A percentile compares a stretch with the other conserved stretches of the same genome.
These are phyloP conservation scores for Scalopus aquaticus DNA, from an alignment of 2,113 vertebrate species.

Conservation along the genomic window DNA sequence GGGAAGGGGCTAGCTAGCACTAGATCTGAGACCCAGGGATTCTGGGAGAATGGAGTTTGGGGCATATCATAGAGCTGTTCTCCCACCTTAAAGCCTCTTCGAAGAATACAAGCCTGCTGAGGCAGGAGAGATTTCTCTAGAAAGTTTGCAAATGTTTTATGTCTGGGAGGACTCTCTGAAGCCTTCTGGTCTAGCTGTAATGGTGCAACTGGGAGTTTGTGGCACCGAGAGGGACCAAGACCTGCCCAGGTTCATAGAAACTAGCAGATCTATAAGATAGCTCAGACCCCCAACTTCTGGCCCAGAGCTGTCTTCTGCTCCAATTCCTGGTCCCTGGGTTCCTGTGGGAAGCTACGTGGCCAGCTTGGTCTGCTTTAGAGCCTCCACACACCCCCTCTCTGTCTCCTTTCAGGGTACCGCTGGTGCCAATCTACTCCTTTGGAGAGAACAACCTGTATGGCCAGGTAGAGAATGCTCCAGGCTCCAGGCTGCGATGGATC, in stretches of 20 bases:
- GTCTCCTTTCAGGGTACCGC: constrained; percentile 83
- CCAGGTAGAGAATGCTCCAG: constrained; percentile 90
- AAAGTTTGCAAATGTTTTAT: background rate
- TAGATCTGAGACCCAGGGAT: background rate
- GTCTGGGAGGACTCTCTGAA: background rate
- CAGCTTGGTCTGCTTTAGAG: background rate
- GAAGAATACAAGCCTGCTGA: background rate
- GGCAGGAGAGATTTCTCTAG: background rate
- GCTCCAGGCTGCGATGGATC: constrained; percentile 88
- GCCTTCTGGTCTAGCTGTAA: background rate
- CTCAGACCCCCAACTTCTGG: background rate
- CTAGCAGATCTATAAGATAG: background rate
- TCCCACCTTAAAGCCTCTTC: background rate
- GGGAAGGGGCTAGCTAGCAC: background rate
- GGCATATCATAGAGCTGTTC: background rate
- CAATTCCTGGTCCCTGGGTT: background rate
- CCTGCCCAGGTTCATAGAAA: background rate
- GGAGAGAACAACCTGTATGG: constrained; percentile 95
- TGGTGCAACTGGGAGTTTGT: background rate
- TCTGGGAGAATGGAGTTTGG: background rate
- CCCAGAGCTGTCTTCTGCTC: background rate
- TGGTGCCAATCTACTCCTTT: constrained; percentile 94
- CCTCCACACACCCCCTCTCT: background rate
- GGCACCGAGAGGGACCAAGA: background rate
- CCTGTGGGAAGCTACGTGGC: background rate